Evolutionary conservation across 1,140 invertebrate genomes (phyloP), one percentile per base, ranked within the genome.

Genomic region (Papilio polytes): DNA sequence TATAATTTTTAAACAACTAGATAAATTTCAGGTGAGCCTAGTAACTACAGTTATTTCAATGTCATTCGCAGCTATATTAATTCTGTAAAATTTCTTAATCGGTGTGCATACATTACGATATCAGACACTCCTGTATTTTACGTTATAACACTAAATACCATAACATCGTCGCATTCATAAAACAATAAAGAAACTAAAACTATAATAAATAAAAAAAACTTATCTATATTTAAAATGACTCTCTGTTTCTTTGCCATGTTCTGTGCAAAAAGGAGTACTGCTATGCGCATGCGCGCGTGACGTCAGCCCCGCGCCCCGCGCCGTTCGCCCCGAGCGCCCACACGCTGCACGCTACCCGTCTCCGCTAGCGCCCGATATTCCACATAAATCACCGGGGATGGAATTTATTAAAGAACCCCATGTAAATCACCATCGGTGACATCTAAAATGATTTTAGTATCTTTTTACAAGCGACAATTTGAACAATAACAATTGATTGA

Each of bases 261-360:
- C 93, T 93, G 83, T 83, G 76, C 83, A 86, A 76, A 77, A 91
- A 93, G 91, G 92, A 94, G 87, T 83, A 53, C n/a, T n/a, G 12
- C 7, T 73, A 22, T 81, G 88, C 93, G 92, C 93, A 89, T 90
- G 93, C 90, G 93, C 86, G 22, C 15, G 85, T 94, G 92, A 94
- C 93, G 92, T 94, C 93, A 94, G 88, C 86, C 86, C 86, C 89
- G 81, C 89, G 84, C 87, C 81, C 74, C 81, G 63, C 63, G 13
- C 46, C 82, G 63, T 85, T 85, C 86, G 84, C 79, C 78, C 53
- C 86, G 85, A 84, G 85, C 85, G 80, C 66, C 84, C 85, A 84
- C 84, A 82, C 81, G 85, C 83, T 84, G 78, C 81, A 78, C 80
- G 86, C 84, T 84, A 85, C 79, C 83, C 84, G 84, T 84, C 84